These are phyloP conservation scores for Zaprionus kolodkinae DNA, from an alignment of 1,140 invertebrate genomes.

Conservation along the genomic window DNA sequence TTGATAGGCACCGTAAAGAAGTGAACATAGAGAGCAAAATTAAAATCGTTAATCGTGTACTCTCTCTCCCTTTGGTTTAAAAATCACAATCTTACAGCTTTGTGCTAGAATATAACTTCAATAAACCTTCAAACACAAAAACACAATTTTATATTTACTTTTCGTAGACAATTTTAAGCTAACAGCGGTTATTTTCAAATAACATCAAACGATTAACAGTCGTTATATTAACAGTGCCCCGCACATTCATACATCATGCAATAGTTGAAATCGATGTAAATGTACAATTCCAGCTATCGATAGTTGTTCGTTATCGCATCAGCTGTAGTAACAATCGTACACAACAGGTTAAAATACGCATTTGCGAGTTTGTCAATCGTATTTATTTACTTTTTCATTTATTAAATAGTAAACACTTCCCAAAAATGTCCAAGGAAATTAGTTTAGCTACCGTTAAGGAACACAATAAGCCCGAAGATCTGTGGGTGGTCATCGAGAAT, in stretches of 20 bases:
- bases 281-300: background rate
- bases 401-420: background rate
- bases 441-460: conserved; percentile 86
- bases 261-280: background rate
- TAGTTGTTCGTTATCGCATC: background rate
- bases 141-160: too few relatives aligned
- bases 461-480: conserved; percentile 85
- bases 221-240: background rate
- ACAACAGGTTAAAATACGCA: conserved; percentile 3
- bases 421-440: conserved; percentile 73
- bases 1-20: background rate
- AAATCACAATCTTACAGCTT: too few relatives aligned
- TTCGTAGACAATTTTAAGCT: too few relatives aligned
- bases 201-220: background rate
- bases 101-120: too few relatives aligned
- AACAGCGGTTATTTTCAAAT: too few relatives aligned
- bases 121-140: too few relatives aligned
- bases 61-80: too few relatives aligned
- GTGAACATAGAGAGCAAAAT: background rate
- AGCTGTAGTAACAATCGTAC: background rate
- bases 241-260: background rate
- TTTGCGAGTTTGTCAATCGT: background rate
- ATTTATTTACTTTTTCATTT: background rate
- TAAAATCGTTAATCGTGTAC: background rate
- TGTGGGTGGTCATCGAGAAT: conserved; percentile 88